Evolutionary conservation across 2,797 vertebrate genomes (phyloP).

Genomic region (Protonibea diacanthus): DNA sequence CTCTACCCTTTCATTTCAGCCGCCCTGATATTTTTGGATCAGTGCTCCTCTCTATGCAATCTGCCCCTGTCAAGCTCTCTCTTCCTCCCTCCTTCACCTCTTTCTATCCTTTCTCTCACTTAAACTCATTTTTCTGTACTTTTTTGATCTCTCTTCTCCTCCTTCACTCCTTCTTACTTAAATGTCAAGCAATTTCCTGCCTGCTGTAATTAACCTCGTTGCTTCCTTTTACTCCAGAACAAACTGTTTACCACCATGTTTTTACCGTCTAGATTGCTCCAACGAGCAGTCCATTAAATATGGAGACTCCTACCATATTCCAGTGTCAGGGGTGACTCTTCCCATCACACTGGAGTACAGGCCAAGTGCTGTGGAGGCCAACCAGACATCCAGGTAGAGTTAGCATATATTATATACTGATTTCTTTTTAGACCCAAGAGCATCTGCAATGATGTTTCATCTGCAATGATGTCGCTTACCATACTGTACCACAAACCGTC

Average conservation of each 20-base stretch:
- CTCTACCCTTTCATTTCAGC: conserved; percentile 61
- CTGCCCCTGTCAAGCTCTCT: conserved; percentile 39
- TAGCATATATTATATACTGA: conserved; percentile 1
- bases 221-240: conserved; percentile 18
- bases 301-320: conserved; percentile 76
- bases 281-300: conserved; percentile 79
- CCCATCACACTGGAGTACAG: conserved; percentile 80
- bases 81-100: conserved; percentile 18
- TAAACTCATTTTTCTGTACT: not conserved
- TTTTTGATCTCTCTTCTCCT: conserved; percentile 5
- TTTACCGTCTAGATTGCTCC: conserved; percentile 80
- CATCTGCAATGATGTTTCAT: conserved; percentile 43
- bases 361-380: conserved; percentile 79
- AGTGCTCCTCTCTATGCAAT: conserved; percentile 50
- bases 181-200: conserved; percentile 20
- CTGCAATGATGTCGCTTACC: conserved; percentile 20
- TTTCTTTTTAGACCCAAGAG: conserved; percentile 15
- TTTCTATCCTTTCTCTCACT: conserved; percentile 17
- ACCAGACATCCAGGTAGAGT: conserved; percentile 77
- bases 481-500: not conserved
- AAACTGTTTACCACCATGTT: conserved; percentile 26
- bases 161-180: conserved; percentile 9
- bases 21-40: conserved; percentile 64
- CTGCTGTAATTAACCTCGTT: conserved; percentile 16
- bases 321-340: conserved; percentile 44